These are phyloP conservation scores for Mimas tiliae DNA, from an alignment of 2,888 invertebrate genomes.

Conservation along the genomic window DNA sequence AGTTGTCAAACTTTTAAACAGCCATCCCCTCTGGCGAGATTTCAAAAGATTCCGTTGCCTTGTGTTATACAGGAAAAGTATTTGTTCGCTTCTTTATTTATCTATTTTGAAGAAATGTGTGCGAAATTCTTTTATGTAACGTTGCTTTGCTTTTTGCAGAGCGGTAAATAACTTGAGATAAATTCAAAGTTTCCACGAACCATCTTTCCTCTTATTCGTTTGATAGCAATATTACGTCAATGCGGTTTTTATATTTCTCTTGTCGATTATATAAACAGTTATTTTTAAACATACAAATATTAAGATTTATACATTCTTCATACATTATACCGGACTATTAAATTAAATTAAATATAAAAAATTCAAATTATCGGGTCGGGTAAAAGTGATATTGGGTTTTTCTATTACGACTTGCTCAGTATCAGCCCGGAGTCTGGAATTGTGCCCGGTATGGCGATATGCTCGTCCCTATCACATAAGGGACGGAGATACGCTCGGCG, in stretches of 20 bases:
- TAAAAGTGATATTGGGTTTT: no score
- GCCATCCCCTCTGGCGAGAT: constrained; percentile 34
- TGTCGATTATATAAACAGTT: not conserved
- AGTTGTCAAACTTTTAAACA: constrained; percentile 37
- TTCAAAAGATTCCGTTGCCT: constrained; percentile 7
- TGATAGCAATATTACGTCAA: not conserved
- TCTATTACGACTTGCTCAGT: no score
- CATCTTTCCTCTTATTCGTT: constrained; percentile 1
- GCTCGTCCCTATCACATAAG: no score
- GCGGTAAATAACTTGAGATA: constrained; percentile 6
- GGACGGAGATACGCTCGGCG: no score
- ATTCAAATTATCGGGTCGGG: no score
- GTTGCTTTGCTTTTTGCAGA: not conserved
- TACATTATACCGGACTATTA: no score
- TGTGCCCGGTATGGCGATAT: no score
- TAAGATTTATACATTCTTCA: no score
- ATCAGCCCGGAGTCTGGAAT: no score
- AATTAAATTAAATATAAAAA: no score
- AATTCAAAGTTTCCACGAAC: constrained; percentile 7
- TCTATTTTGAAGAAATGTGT: constrained; percentile 10
- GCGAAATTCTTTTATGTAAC: not conserved
- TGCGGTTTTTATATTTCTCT: not conserved
- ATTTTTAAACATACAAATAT: no score
- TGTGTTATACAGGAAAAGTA: constrained; percentile 6
- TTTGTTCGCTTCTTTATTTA: constrained; percentile 13